Percentiles rank a stretch among this genome's conserved stretches.
phyloP scores from a whole-genome alignment of 2,888 invertebrate genomes.

The Acronicta aceris region DNA sequence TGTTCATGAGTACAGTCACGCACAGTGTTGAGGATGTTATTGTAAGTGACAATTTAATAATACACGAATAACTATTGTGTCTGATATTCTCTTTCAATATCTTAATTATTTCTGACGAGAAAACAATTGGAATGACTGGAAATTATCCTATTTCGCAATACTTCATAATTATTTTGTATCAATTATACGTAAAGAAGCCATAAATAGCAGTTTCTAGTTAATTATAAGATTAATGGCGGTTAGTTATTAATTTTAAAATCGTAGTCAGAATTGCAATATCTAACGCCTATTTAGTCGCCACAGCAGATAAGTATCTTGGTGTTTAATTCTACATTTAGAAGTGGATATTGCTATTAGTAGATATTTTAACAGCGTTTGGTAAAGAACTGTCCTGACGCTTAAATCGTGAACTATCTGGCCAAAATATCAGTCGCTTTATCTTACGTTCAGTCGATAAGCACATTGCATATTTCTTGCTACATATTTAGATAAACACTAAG shows the following conservation, averaged over 20 bases:
- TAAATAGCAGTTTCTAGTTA: slow-evolving; percentile 36
- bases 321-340: slow-evolving; percentile 48
- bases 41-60: slow-evolving; percentile 32
- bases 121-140: slow-evolving; percentile 4
- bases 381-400: slow-evolving; percentile 43
- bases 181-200: slow-evolving; percentile 25
- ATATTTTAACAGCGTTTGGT: slow-evolving; percentile 31
- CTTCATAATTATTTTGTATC: slow-evolving; percentile 18
- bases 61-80: too few relatives aligned
- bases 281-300: slow-evolving; percentile 43
- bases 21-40: slow-evolving; percentile 28
- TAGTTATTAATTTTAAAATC: slow-evolving; percentile 47
- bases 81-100: slow-evolving; percentile 24
- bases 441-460: slow-evolving; percentile 34
- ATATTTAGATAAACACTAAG: slow-evolving; percentile 46
- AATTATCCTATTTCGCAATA: slow-evolving; percentile 14
- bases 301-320: slow-evolving; percentile 39
- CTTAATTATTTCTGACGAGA: slow-evolving; percentile 18
- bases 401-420: slow-evolving; percentile 42
- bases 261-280: slow-evolving; percentile 34
- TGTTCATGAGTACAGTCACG: slow-evolving; percentile 34
- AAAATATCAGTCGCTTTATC: slow-evolving; percentile 42
- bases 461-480: slow-evolving; percentile 38
- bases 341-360: slow-evolving; percentile 35
- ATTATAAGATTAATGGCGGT: slow-evolving; percentile 45